Evolutionary conservation across 2,113 vertebrate species (phyloP).

Genomic region (Antechinus flavipes): DNA sequence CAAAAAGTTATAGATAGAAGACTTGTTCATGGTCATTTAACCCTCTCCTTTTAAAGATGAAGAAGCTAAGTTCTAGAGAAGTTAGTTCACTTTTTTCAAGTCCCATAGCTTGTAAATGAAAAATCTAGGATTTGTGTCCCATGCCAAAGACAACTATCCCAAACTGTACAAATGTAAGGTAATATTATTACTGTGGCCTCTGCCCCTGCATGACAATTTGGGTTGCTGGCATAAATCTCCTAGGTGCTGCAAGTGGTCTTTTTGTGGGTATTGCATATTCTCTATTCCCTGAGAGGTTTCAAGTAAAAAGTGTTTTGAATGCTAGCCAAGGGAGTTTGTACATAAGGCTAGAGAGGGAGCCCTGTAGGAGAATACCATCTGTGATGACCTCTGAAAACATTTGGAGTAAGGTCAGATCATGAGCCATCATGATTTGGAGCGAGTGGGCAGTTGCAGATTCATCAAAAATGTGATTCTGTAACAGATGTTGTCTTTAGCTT

Average conservation of each 20-base stretch:
- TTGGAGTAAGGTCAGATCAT: neutral
- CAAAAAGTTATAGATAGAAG: neutral
- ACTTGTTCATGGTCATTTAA: neutral
- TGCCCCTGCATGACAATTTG: neutral
- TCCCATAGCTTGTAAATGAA: neutral
- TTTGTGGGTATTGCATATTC: neutral
- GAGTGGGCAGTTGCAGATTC: neutral
- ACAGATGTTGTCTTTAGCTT: neutral
- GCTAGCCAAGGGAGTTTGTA: neutral
- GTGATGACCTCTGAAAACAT: neutral
- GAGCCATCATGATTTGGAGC: neutral
- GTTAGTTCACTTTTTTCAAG: neutral
- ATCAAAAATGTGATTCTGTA: neutral
- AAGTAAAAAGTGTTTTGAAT: neutral
- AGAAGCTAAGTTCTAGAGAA: neutral
- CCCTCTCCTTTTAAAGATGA: neutral
- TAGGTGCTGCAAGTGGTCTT: neutral
- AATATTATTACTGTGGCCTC: neutral
- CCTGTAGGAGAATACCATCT: neutral
- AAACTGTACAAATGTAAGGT: neutral
- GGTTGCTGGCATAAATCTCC: neutral
- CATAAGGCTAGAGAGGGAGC: neutral
- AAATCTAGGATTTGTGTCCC: neutral
- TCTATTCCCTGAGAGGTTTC: neutral
- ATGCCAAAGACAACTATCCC: neutral